Conservation (phyloP, 2,888 invertebrate species). For the Morpho deidamia region DNA sequence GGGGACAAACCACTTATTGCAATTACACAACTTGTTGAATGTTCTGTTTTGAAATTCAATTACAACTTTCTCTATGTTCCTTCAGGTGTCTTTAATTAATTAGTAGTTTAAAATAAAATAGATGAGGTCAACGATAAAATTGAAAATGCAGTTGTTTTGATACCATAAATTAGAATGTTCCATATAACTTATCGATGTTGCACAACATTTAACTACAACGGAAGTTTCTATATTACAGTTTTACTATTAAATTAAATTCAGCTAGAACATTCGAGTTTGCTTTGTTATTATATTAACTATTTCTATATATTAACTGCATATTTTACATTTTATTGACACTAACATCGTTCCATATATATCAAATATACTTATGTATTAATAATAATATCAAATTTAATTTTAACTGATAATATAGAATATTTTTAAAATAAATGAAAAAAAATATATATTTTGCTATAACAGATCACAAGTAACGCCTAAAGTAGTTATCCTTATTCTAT, state of each 20-base stretch:
- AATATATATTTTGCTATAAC: too few relatives aligned
- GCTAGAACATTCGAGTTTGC: too few relatives aligned
- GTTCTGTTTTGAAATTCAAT: constrained; percentile 31
- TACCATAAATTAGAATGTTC: constrained; percentile 11
- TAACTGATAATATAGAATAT: too few relatives aligned
- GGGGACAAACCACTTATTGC: constrained; percentile 43
- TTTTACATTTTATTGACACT: too few relatives aligned
- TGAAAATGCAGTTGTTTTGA: constrained; percentile 16
- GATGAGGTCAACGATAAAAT: constrained; percentile 19
- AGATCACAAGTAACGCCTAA: too few relatives aligned
- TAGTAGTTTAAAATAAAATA: constrained; percentile 15
- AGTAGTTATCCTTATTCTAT: too few relatives aligned
- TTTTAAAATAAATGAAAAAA: too few relatives aligned
- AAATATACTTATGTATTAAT: too few relatives aligned
- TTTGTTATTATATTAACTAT: not conserved
- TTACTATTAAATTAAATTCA: not conserved
- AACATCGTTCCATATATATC: too few relatives aligned
- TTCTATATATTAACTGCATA: too few relatives aligned
- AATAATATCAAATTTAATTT: too few relatives aligned
- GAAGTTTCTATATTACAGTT: not conserved
- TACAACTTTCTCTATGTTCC: constrained; percentile 25
- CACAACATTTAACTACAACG: not conserved
- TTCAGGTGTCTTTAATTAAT: constrained; percentile 23
- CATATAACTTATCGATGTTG: constrained; percentile 17
- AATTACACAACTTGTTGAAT: constrained; percentile 29